A percentile compares a stretch with the other conserved stretches of the same genome.
Conservation (phyloP, 2,888 invertebrate genomes). For the Dasypogon diadema region DNA sequence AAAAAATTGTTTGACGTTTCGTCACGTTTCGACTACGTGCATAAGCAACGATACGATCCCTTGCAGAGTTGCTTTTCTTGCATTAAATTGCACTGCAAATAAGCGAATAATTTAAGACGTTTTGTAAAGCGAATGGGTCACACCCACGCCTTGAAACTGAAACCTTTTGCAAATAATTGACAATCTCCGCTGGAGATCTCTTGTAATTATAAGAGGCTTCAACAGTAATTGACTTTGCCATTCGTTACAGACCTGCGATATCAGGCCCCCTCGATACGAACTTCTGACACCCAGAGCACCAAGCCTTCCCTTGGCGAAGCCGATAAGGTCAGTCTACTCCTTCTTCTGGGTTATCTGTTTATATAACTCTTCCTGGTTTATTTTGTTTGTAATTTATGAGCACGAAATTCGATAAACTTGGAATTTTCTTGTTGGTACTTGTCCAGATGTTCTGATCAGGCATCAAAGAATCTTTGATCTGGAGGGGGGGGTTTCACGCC, state of each 20-base stretch:
- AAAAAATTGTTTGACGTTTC: not conserved
- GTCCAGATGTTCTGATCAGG: not conserved
- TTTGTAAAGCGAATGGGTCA: not conserved
- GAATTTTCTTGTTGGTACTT: not conserved
- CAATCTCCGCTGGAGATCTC: not conserved
- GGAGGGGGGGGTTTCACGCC: too few species aligned
- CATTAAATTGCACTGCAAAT: not conserved
- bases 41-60: too few species aligned
- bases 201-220: constrained; percentile 1
- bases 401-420: constrained; percentile 4
- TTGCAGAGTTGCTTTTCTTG: too few species aligned
- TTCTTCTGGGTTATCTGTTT: not conserved
- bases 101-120: not conserved
- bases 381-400: not conserved
- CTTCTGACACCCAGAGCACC: not conserved
- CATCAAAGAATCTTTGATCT: too few species aligned
- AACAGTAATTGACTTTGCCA: not conserved
- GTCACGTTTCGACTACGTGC: not conserved
- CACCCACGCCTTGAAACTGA: not conserved
- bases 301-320: not conserved
- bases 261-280: not conserved
- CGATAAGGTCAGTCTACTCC: constrained; percentile 5
- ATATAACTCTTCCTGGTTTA: not conserved
- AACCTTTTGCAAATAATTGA: not conserved
- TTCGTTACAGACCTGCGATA: not conserved